A percentile compares a stretch with the other conserved stretches of the same genome.
Evolutionary conservation across 2,888 invertebrate species (phyloP).

Genomic region (Conchocele bisecta): DNA sequence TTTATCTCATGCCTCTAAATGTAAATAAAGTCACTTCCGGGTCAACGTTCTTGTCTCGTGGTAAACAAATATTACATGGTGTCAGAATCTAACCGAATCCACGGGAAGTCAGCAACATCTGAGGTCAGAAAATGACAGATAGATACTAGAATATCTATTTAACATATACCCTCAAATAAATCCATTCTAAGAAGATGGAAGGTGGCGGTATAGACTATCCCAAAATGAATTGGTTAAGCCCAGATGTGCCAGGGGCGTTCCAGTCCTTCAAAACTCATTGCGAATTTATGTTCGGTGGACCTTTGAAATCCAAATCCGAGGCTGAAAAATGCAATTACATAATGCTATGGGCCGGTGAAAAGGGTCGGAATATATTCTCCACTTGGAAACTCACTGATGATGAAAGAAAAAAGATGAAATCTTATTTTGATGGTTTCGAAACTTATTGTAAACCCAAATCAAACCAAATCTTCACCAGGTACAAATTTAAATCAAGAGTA

Average conservation of each 20-base stretch:
- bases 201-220: background rate
- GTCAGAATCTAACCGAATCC: too few relatives aligned
- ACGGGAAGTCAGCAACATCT: too few relatives aligned
- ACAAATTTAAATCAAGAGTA: conserved; percentile 43
- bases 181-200: background rate
- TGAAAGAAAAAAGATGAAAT: conserved; percentile 13
- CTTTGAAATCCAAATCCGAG: conserved; percentile 32
- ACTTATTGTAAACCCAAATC: conserved; percentile 38
- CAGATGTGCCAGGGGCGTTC: conserved; percentile 30
- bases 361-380: conserved; percentile 34
- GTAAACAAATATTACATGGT: too few relatives aligned
- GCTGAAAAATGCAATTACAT: conserved; percentile 45
- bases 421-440: conserved; percentile 20
- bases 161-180: too few relatives aligned
- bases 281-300: conserved; percentile 49
- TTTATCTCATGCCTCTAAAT: too few relatives aligned
- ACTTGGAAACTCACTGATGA: conserved; percentile 36
- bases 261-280: conserved; percentile 38
- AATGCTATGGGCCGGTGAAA: conserved; percentile 52
- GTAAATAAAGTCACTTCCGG: too few relatives aligned
- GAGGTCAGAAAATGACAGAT: too few relatives aligned
- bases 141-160: too few relatives aligned
- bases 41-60: too few relatives aligned
- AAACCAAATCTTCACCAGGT: conserved; percentile 42
- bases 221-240: background rate